phyloP scores from a whole-genome alignment of 2,797 vertebrate genomes.

The Furcifer pardalis region DNA sequence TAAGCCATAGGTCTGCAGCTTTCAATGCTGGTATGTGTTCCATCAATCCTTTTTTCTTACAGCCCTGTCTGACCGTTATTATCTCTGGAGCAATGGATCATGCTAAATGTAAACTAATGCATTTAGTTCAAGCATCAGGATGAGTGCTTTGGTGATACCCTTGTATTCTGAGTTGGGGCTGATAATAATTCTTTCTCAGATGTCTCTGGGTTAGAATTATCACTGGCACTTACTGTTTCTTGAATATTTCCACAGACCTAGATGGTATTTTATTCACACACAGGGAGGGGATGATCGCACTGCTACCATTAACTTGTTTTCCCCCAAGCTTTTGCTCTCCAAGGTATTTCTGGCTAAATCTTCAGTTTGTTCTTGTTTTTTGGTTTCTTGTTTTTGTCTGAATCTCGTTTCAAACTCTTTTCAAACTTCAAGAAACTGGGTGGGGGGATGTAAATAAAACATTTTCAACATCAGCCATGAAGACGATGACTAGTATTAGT shows the following conservation, averaged over 20 bases:
- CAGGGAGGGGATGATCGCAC: conserved; percentile 1
- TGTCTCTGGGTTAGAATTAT: conserved; percentile 27
- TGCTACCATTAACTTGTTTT: conserved; percentile 6
- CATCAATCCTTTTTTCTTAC: conserved; percentile 48
- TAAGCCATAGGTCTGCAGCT: conserved; percentile 46
- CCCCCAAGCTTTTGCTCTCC: conserved; percentile 16
- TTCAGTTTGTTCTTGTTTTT: background rate
- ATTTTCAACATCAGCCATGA: background rate
- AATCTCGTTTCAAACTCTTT: background rate
- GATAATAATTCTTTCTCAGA: conserved; percentile 36
- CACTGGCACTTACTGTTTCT: conserved; percentile 16
- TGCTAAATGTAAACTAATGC: conserved; percentile 51
- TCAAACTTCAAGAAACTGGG: too few species aligned
- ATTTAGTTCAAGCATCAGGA: conserved; percentile 42
- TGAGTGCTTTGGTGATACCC: conserved; percentile 47
- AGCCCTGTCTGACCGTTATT: conserved; percentile 60
- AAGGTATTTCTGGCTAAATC: conserved; percentile 35
- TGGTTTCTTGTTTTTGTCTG: conserved; percentile 25
- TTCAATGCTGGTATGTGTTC: conserved; percentile 51
- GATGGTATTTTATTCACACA: conserved; percentile 31
- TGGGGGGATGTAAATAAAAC: background rate
- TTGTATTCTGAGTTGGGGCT: conserved; percentile 54
- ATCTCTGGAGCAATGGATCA: conserved; percentile 61
- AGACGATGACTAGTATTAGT: too few species aligned
- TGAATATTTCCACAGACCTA: conserved; percentile 26